Evolutionary conservation across 2,113 vertebrate species (phyloP).

Genomic region (Erythrocercus mccallii): DNA sequence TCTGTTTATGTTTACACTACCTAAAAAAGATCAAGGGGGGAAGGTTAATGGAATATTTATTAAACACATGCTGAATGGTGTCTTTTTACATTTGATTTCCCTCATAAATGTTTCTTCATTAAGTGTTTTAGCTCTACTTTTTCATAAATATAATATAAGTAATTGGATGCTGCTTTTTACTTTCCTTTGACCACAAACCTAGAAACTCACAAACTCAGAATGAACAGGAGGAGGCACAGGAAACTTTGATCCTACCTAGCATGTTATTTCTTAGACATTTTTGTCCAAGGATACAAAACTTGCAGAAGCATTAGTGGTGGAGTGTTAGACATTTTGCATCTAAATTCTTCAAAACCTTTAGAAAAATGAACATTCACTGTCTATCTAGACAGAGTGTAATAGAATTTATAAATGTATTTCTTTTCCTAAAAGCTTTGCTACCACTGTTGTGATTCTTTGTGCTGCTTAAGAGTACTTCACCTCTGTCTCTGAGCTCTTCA

Average conservation of each 20-base stretch:
- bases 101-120: not conserved
- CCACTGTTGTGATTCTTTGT: not conserved
- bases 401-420: not conserved
- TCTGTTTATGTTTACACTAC: not conserved
- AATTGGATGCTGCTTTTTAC: not conserved
- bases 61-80: not conserved
- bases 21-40: not conserved
- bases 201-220: not conserved
- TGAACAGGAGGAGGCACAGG: not conserved
- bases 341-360: not conserved
- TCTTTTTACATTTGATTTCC: not conserved
- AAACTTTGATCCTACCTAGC: not conserved
- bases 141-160: not conserved
- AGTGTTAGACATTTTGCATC: not conserved
- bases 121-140: not conserved
- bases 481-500: not conserved
- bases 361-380: not conserved
- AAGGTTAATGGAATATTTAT: not conserved
- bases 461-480: not conserved
- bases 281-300: not conserved
- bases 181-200: not conserved
- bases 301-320: accelerated
- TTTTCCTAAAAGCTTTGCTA: not conserved
- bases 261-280: not conserved
- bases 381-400: not conserved